Percentiles rank a stretch among this genome's conserved stretches.
These are phyloP conservation scores for Notospermus geniculatus DNA, from an alignment of 1,140 invertebrate species.

Conservation along the genomic window DNA sequence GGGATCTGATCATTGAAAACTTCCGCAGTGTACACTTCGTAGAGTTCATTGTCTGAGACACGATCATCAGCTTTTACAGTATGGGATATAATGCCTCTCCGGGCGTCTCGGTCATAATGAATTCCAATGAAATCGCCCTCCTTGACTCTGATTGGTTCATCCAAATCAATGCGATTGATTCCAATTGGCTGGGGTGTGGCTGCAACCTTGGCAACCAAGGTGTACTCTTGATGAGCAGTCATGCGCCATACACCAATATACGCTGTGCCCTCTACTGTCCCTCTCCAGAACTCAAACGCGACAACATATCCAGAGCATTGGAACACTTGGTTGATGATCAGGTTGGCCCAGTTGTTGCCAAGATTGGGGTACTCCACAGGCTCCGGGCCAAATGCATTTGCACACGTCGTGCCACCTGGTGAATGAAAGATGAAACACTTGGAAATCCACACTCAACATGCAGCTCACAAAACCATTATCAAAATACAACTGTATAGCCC, in stretches of 20 bases:
- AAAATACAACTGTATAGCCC: no score
- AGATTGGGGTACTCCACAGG: constrained; percentile 30
- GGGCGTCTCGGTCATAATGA: constrained; percentile 34
- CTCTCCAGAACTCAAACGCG: constrained; percentile 39
- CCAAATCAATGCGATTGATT: constrained; percentile 23
- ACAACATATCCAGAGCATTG: constrained; percentile 40
- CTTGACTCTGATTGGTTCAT: constrained; percentile 30
- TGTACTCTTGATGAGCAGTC: constrained; percentile 29
- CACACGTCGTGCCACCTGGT: constrained; percentile 25
- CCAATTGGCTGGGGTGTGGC: constrained; percentile 35
- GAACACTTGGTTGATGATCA: constrained; percentile 47
- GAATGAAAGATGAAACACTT: background rate
- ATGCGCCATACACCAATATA: constrained; percentile 41
- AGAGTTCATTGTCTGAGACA: constrained; percentile 35
- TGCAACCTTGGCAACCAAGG: constrained; percentile 31
- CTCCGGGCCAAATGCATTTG: constrained; percentile 34
- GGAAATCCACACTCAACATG: no score
- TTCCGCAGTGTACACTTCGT: constrained; percentile 32
- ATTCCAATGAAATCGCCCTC: constrained; percentile 47
- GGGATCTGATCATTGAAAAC: constrained; percentile 35
- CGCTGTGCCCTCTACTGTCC: constrained; percentile 27
- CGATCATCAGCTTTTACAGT: constrained; percentile 29
- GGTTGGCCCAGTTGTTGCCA: constrained; percentile 39
- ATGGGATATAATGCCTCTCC: constrained; percentile 37
- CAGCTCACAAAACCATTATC: no score